These are phyloP conservation scores for Selene dorsalis DNA, from an alignment of 2,797 vertebrate species.

Conservation along the genomic window DNA sequence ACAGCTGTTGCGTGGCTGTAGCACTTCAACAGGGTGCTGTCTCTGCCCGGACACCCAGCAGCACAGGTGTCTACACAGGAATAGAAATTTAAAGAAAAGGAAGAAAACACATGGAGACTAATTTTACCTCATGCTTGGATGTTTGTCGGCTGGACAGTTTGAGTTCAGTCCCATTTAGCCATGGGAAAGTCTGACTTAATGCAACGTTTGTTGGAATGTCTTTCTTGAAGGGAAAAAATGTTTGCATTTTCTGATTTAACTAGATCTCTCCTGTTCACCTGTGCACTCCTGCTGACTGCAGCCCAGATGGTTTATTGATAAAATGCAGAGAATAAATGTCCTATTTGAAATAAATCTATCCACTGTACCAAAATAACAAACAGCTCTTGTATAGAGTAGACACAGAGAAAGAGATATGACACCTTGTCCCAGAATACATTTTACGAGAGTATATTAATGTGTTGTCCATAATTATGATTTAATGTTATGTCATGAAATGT, in stretches of 20 bases:
- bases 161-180: not conserved
- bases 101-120: slow-evolving; percentile 17
- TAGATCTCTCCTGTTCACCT: slow-evolving; percentile 6
- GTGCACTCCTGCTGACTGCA: not conserved
- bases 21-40: slow-evolving; percentile 50
- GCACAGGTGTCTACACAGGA: slow-evolving; percentile 67
- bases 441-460: not conserved
- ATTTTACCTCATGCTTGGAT: slow-evolving; percentile 25
- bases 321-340: not conserved
- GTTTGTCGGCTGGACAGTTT: not conserved
- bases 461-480: not conserved
- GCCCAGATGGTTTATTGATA: not conserved
- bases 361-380: not conserved
- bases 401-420: not conserved
- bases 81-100: slow-evolving; percentile 39
- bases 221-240: not conserved
- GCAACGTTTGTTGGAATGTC: not conserved
- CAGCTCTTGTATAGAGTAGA: not conserved
- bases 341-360: not conserved
- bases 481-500: not conserved
- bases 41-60: slow-evolving; percentile 37
- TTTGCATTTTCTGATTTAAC: not conserved
- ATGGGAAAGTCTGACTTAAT: not conserved
- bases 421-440: not conserved
- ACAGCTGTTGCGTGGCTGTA: slow-evolving; percentile 79